Percentiles rank a stretch among this genome's conserved stretches.
Evolutionary conservation across 2,113 vertebrate genomes (phyloP).

Genomic region (Microtus pennsylvanicus): DNA sequence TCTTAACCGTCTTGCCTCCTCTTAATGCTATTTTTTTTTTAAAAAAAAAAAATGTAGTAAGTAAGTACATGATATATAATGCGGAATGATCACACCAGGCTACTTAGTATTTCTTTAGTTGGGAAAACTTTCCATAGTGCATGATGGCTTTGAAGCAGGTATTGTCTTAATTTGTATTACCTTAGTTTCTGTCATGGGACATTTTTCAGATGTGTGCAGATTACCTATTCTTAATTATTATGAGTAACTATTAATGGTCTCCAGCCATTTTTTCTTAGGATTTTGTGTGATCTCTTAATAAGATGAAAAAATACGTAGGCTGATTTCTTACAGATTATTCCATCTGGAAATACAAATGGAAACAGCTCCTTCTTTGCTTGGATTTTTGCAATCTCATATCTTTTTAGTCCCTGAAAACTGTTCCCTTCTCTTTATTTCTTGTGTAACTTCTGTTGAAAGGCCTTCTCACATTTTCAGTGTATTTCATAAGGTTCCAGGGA

Average conservation of each 20-base stretch:
- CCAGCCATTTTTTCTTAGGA: neutral
- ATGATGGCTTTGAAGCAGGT: neutral
- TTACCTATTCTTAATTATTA: neutral
- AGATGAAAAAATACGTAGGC: conserved; percentile 6
- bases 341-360: neutral
- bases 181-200: neutral
- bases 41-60: neutral
- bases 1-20: neutral
- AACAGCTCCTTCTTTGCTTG: neutral
- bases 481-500: neutral
- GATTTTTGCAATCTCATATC: neutral
- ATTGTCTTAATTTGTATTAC: neutral
- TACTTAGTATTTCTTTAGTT: neutral
- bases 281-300: conserved; percentile 23
- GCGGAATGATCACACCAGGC: neutral
- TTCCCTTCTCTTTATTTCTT: neutral
- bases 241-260: neutral
- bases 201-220: conserved; percentile 42
- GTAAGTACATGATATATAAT: neutral
- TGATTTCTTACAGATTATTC: neutral
- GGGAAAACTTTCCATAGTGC: neutral
- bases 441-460: neutral
- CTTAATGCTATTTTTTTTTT: neutral
- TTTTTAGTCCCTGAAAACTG: neutral
- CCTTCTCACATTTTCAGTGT: neutral